A percentile compares a stretch with the other conserved stretches of the same genome.
These are phyloP conservation scores for Apeira syringaria DNA, from an alignment of 2,888 invertebrate genomes.

Conservation along the genomic window DNA sequence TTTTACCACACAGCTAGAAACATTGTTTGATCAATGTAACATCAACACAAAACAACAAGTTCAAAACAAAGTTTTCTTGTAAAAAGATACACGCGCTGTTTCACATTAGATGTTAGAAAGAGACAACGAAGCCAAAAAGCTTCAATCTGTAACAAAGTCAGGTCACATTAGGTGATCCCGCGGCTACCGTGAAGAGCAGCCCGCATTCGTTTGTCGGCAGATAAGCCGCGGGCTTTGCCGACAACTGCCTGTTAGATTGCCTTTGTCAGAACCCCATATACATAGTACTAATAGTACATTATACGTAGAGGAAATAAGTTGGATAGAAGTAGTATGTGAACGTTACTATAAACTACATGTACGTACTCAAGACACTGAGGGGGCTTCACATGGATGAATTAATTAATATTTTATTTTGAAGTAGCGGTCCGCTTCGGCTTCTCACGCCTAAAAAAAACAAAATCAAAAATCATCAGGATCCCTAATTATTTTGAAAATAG, in stretches of 20 bases:
- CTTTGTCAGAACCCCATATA: constrained; percentile 41
- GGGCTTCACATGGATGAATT: too few species aligned
- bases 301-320: constrained; percentile 41
- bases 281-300: constrained; percentile 39
- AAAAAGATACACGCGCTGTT: too few species aligned
- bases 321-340: constrained; percentile 44
- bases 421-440: too few species aligned
- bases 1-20: too few species aligned
- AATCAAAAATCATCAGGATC: too few species aligned
- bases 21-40: too few species aligned
- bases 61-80: too few species aligned
- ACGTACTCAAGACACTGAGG: too few species aligned
- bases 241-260: constrained; percentile 44
- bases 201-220: constrained; percentile 44
- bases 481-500: too few species aligned
- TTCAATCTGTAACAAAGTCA: constrained; percentile 16
- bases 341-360: not conserved
- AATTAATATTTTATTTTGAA: too few species aligned
- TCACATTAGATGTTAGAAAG: not conserved
- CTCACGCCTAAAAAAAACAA: too few species aligned
- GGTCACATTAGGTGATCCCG: constrained; percentile 23
- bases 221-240: constrained; percentile 44
- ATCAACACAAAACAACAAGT: too few species aligned
- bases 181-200: constrained; percentile 35
- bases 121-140: not conserved